Conservation (phyloP, 2,113 vertebrate genomes). For the Agelaius phoeniceus region DNA sequence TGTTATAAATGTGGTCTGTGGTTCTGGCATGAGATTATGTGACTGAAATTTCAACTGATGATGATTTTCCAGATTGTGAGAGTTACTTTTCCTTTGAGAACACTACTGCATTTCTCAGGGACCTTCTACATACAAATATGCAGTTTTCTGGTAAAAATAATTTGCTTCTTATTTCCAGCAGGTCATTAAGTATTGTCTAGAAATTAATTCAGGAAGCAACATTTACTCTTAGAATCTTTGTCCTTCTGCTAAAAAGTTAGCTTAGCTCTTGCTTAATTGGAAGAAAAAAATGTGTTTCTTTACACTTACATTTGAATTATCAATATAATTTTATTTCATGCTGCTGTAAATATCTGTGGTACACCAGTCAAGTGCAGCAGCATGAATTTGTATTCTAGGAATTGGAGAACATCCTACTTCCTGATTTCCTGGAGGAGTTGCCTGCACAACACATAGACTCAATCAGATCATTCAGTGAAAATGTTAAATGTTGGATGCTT, state of each 20-base stretch:
- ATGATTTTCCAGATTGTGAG: neutral
- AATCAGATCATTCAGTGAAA: slow-evolving; percentile 69
- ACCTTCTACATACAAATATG: neutral
- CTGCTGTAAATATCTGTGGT: neutral
- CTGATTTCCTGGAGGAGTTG: slow-evolving; percentile 69
- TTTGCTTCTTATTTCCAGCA: neutral
- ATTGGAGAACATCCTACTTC: slow-evolving; percentile 68
- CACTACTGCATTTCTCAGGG: neutral
- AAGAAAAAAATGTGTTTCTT: neutral
- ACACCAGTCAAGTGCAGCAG: neutral
- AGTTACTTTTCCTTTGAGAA: neutral
- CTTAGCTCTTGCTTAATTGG: neutral
- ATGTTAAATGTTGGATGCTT: slow-evolving; percentile 62
- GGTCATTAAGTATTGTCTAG: neutral
- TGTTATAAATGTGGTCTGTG: neutral
- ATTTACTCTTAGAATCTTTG: neutral
- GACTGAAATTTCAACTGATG: neutral
- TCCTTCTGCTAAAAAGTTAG: neutral
- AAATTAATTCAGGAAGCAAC: neutral
- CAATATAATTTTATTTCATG: neutral
- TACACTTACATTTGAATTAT: neutral
- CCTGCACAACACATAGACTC: slow-evolving; percentile 61
- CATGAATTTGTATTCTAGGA: slow-evolving; percentile 40
- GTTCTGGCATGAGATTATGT: neutral
- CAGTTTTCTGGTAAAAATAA: neutral